Percentiles rank a stretch among this genome's conserved stretches.
These are phyloP conservation scores for Leiothrix lutea DNA, from an alignment of 2,113 vertebrate genomes.

Conservation along the genomic window DNA sequence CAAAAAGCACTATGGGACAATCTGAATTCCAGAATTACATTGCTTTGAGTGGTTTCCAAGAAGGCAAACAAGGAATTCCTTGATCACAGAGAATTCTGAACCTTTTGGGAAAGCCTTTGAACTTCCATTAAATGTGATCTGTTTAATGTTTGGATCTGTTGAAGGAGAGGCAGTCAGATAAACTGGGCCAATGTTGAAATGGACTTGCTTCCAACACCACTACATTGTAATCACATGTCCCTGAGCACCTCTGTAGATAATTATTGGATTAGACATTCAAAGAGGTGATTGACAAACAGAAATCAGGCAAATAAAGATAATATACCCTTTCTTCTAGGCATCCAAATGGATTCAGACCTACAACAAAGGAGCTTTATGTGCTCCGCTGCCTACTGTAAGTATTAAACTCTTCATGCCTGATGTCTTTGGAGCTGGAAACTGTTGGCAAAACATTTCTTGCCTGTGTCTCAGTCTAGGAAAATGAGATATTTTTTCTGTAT, in stretches of 20 bases:
- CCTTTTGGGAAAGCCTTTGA: constrained; percentile 61
- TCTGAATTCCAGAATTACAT: background rate
- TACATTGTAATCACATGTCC: background rate
- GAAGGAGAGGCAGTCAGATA: background rate
- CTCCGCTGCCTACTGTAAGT: background rate
- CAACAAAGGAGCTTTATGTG: background rate
- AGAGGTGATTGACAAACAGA: constrained; percentile 1
- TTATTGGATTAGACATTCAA: constrained; percentile 14
- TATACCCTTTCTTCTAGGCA: background rate
- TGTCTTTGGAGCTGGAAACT: background rate
- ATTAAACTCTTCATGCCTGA: background rate
- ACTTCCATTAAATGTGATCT: constrained; percentile 62
- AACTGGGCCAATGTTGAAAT: background rate
- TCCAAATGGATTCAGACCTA: background rate
- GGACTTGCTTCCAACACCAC: constrained; percentile 22
- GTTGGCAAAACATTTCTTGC: background rate
- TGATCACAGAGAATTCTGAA: constrained; percentile 31
- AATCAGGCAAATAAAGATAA: constrained; percentile 37
- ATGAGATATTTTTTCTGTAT: background rate
- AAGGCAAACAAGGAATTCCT: background rate
- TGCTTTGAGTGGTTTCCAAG: constrained; percentile 46
- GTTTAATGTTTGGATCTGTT: constrained; percentile 53
- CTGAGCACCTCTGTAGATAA: background rate
- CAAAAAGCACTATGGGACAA: background rate
- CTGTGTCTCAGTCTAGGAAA: constrained; percentile 12